phyloP scores from a whole-genome alignment of 2,888 invertebrate genomes.

The Drosophila paranaensis region DNA sequence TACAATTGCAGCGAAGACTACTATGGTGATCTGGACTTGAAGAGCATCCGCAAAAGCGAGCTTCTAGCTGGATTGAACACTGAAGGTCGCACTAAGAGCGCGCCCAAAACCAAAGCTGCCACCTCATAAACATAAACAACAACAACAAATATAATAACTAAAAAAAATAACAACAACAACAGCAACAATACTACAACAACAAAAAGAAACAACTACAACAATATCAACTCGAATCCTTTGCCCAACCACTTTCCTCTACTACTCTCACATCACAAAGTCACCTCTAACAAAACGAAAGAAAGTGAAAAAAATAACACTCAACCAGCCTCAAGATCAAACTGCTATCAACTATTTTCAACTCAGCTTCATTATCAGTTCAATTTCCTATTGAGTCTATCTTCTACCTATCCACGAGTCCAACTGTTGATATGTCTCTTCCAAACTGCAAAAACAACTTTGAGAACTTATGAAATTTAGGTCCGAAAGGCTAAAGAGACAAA shows the following conservation, averaged over 20 bases:
- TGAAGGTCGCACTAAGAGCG: constrained; percentile 84
- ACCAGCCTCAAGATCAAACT: constrained; percentile 48
- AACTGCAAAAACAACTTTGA: constrained; percentile 36
- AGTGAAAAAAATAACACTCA: constrained; percentile 40
- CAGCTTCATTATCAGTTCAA: constrained; percentile 35
- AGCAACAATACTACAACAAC: constrained; percentile 47
- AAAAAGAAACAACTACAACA: constrained; percentile 40
- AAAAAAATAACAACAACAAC: constrained; percentile 44
- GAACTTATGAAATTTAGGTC: constrained; percentile 24
- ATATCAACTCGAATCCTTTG: constrained; percentile 64
- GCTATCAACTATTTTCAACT: constrained; percentile 2
- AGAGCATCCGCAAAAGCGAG: constrained; percentile 97
- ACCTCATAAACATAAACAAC: constrained; percentile 79
- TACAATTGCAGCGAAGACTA: constrained; percentile 95
- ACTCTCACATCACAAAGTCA: constrained; percentile 59
- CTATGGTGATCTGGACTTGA: constrained; percentile 97
- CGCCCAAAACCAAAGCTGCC: constrained; percentile 85
- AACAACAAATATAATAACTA: constrained; percentile 33
- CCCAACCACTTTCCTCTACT: constrained; percentile 54
- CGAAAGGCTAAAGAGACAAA: constrained; percentile 36
- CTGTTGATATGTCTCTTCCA: constrained; percentile 53
- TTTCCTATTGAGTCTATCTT: constrained; percentile 22
- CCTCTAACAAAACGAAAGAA: constrained; percentile 28
- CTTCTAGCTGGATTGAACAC: constrained; percentile 90
- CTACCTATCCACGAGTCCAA: constrained; percentile 49